Evolutionary conservation across 2,888 invertebrate species (phyloP).

Genomic region (Coleophora flavipennella): DNA sequence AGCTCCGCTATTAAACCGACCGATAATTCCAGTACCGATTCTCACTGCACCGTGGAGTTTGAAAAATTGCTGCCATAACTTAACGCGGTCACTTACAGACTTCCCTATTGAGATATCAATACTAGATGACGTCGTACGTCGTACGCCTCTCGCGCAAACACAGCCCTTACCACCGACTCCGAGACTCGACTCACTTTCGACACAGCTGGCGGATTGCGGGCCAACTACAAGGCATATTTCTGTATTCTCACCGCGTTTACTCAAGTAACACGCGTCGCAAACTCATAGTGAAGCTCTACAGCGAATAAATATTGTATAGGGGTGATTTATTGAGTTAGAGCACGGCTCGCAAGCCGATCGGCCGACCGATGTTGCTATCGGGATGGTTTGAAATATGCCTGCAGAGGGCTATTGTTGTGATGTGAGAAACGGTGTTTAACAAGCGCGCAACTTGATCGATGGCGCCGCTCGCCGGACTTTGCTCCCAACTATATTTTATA

Average conservation of each 20-base stretch:
- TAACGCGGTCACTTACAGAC: conserved; percentile 65
- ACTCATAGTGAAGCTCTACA: conserved; percentile 45
- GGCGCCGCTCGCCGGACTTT: conserved; percentile 38
- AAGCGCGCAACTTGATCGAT: conserved; percentile 60
- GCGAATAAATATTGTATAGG: conserved; percentile 70
- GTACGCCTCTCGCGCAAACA: conserved; percentile 48
- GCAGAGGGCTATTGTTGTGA: conserved; percentile 65
- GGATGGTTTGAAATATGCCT: conserved; percentile 68
- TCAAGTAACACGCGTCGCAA: conserved; percentile 24
- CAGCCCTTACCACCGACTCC: conserved; percentile 22
- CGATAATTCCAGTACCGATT: conserved; percentile 39
- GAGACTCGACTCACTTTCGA: conserved; percentile 1
- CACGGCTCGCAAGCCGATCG: conserved; percentile 52
- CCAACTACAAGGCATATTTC: no score
- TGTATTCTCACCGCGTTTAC: background rate
- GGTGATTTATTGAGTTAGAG: conserved; percentile 64
- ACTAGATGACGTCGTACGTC: conserved; percentile 55
- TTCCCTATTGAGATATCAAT: conserved; percentile 71
- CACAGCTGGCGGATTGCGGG: no score
- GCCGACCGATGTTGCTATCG: conserved; percentile 60
- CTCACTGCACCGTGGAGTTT: conserved; percentile 43
- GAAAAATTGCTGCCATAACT: conserved; percentile 66
- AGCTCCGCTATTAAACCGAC: conserved; percentile 48
- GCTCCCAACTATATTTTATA: conserved; percentile 47
- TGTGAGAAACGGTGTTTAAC: conserved; percentile 71